Conservation (phyloP, 2,888 invertebrate genomes). For the Glaucopsyche alexis region DNA sequence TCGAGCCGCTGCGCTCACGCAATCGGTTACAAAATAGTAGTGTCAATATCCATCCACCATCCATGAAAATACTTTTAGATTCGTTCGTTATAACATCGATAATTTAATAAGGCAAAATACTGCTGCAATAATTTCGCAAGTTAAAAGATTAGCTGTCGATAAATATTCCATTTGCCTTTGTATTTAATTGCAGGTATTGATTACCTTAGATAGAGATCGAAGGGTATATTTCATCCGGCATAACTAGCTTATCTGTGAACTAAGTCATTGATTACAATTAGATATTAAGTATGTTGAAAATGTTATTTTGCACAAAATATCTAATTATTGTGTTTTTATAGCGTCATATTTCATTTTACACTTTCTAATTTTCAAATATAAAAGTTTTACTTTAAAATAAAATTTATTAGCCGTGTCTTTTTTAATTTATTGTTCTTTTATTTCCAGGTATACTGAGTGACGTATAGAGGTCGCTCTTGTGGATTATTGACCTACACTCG, state of each 20-base stretch:
- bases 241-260: background rate
- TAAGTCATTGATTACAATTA: background rate
- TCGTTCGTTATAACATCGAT: slow-evolving; percentile 27
- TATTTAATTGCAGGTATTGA: slow-evolving; percentile 24
- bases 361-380: slow-evolving; percentile 3
- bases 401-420: slow-evolving; percentile 15
- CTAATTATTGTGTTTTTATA: no score
- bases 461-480: slow-evolving; percentile 54
- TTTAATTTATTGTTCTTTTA: slow-evolving; percentile 53
- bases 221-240: slow-evolving; percentile 24
- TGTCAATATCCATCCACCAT: slow-evolving; percentile 42
- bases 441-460: slow-evolving; percentile 59
- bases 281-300: background rate
- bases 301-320: background rate
- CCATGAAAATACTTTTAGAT: slow-evolving; percentile 38
- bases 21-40: slow-evolving; percentile 40
- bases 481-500: slow-evolving; percentile 70
- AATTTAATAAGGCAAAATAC: slow-evolving; percentile 26
- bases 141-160: slow-evolving; percentile 9
- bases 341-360: slow-evolving; percentile 14
- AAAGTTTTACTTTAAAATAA: background rate
- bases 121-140: background rate
- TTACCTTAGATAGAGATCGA: slow-evolving; percentile 22
- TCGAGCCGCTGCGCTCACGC: slow-evolving; percentile 30
- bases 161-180: slow-evolving; percentile 13